Conservation (phyloP, 2,113 vertebrate genomes). For the Callospermophilus lateralis region DNA sequence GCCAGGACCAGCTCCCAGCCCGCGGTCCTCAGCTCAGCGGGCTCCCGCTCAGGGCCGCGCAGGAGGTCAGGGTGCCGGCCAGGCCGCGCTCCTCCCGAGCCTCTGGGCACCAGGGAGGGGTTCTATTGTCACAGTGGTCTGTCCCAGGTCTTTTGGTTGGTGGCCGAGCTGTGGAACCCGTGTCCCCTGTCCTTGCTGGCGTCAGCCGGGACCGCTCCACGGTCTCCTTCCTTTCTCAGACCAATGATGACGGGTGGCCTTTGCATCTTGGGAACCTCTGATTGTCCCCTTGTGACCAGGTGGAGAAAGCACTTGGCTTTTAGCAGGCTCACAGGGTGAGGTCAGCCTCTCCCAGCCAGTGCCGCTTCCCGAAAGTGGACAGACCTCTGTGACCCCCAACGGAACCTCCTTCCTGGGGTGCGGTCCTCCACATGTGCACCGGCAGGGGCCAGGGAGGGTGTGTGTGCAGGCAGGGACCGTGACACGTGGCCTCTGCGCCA, state of each 20-base stretch:
- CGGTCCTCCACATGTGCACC: fast-evolving
- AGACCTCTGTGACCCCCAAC: fast-evolving
- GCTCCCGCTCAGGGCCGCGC: too few species aligned
- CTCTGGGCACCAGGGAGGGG: too few species aligned
- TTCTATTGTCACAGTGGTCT: too few species aligned
- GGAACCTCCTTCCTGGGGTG: fast-evolving
- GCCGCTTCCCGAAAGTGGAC: background rate
- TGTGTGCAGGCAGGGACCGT: background rate
- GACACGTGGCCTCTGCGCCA: fast-evolving
- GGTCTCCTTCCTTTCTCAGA: background rate
- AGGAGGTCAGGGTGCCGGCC: too few species aligned
- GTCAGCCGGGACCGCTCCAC: too few species aligned
- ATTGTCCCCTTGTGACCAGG: background rate
- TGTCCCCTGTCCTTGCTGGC: background rate
- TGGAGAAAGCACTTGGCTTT: background rate
- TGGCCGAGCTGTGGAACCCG: too few species aligned
- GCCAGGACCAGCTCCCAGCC: too few species aligned
- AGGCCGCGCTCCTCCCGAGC: too few species aligned
- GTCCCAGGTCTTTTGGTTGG: too few species aligned
- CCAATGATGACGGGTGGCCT: background rate
- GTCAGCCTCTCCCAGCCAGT: too few species aligned
- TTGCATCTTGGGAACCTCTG: background rate
- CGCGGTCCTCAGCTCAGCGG: too few species aligned
- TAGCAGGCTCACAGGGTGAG: background rate
- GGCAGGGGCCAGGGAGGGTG: background rate